Evolutionary conservation across 2,888 invertebrate genomes (phyloP).

Genomic region (Mechanitis mazaeus): DNA sequence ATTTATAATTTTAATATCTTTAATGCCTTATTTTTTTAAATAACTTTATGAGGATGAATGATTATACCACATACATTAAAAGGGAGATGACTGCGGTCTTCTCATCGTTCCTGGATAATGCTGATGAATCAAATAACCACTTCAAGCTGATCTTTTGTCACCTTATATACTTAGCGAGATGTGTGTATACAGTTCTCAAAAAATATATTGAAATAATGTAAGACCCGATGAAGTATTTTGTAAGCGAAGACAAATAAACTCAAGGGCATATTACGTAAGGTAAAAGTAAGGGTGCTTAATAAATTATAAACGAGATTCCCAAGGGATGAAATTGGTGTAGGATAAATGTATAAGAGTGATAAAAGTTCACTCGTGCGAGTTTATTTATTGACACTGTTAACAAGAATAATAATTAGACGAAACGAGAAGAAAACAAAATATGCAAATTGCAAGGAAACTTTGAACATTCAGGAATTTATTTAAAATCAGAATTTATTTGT

Average conservation of each 20-base stretch:
- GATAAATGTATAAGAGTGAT: slow-evolving; percentile 46
- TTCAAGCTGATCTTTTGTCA: too few species aligned
- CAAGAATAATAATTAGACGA: slow-evolving; percentile 56
- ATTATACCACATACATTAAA: too few species aligned
- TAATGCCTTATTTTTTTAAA: too few species aligned
- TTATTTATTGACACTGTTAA: slow-evolving; percentile 59
- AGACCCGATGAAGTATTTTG: too few species aligned
- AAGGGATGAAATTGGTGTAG: background rate
- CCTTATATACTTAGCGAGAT: too few species aligned
- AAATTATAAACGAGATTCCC: slow-evolving; percentile 1
- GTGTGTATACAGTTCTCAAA: too few species aligned
- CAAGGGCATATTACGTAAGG: background rate
- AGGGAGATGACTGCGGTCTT: too few species aligned
- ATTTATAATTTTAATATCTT: background rate
- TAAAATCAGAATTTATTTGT: background rate
- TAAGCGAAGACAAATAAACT: too few species aligned
- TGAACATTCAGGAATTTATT: background rate
- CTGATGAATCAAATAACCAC: too few species aligned
- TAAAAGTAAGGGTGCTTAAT: background rate
- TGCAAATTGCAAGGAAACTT: slow-evolving; percentile 11
- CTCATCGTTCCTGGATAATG: too few species aligned
- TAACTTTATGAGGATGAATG: too few species aligned
- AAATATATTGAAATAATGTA: too few species aligned
- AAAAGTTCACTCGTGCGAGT: slow-evolving; percentile 55
- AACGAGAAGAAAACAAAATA: slow-evolving; percentile 45